Evolutionary conservation across 2,797 vertebrate genomes (phyloP).

Genomic region (Intellagama lesueurii): DNA sequence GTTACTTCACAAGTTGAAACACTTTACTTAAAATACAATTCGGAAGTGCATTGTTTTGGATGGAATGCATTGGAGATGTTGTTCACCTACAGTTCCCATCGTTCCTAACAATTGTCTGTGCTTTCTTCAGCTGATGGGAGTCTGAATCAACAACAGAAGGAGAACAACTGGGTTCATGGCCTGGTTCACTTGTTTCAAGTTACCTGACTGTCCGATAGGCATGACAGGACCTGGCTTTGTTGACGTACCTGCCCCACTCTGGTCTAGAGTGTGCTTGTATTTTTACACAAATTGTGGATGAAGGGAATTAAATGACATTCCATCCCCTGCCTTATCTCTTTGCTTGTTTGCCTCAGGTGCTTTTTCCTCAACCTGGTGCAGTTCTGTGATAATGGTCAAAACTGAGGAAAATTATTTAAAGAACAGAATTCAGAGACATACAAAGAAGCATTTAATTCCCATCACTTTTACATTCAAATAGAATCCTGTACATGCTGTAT

Average conservation of each 20-base stretch:
- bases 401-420: too few relatives aligned
- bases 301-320: not conserved
- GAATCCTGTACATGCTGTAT: too few relatives aligned
- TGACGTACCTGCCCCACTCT: not conserved
- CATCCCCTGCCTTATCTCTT: not conserved
- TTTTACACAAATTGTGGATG: not conserved
- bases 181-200: not conserved
- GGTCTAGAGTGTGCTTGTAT: not conserved
- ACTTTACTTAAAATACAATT: not conserved
- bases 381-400: not conserved
- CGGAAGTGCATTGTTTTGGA: not conserved
- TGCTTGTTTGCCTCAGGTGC: not conserved
- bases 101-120: not conserved
- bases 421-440: too few relatives aligned
- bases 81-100: not conserved
- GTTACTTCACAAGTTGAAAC: not conserved
- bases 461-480: too few relatives aligned
- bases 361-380: not conserved
- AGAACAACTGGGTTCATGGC: not conserved
- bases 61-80: not conserved
- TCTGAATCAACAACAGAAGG: not conserved
- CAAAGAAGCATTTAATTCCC: too few relatives aligned
- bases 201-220: not conserved
- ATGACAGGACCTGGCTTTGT: not conserved
- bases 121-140: not conserved